These are phyloP conservation scores for Spea bombifrons DNA, from an alignment of 2,113 vertebrate species.

Conservation along the genomic window DNA sequence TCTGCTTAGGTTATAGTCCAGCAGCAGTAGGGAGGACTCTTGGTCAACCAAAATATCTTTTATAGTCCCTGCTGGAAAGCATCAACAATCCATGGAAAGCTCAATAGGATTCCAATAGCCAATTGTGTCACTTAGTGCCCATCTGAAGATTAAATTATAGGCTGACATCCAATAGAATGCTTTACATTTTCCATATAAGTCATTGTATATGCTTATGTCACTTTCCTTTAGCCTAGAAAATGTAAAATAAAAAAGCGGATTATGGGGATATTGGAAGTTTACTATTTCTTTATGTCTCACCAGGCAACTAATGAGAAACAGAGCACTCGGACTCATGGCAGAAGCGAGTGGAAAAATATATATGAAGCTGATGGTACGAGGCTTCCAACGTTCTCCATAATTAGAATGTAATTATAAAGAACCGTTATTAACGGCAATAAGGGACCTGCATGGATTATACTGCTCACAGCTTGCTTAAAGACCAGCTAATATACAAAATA, in stretches of 20 bases:
- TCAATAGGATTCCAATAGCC: no score
- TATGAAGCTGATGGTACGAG: conserved; percentile 13
- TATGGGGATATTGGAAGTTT: conserved; percentile 1
- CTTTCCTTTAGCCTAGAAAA: background rate
- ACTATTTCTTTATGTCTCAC: conserved; percentile 1
- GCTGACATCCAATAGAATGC: background rate
- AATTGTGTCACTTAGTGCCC: no score
- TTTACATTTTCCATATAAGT: background rate
- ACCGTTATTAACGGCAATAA: conserved; percentile 16
- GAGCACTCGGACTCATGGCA: conserved; percentile 6
- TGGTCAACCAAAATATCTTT: no score
- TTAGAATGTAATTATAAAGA: conserved; percentile 36
- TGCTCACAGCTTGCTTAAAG: conserved; percentile 1
- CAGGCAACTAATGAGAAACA: conserved; percentile 18
- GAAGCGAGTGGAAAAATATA: background rate
- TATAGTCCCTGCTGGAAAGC: no score
- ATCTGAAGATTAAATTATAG: background rate
- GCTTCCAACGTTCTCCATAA: conserved; percentile 11
- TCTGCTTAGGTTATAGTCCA: no score
- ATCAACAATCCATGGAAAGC: no score
- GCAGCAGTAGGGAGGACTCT: no score
- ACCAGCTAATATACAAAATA: conserved; percentile 1
- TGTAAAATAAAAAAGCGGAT: background rate
- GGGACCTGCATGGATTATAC: conserved; percentile 2
- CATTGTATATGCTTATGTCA: background rate